A percentile compares a stretch with the other conserved stretches of the same genome.
phyloP scores from a whole-genome alignment of 2,797 vertebrate species.

The Menidia menidia region DNA sequence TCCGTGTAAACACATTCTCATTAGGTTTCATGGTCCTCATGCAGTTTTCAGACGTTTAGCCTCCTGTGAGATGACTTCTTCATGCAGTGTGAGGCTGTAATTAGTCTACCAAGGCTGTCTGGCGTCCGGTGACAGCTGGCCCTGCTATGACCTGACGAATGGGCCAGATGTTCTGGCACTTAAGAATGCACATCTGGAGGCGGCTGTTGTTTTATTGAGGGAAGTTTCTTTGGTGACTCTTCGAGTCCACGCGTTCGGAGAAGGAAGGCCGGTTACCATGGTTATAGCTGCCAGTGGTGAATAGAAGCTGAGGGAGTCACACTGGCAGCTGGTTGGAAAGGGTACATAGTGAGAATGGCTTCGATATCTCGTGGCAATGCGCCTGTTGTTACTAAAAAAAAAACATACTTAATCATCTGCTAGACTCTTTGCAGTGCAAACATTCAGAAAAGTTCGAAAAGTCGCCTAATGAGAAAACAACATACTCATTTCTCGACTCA shows the following conservation, averaged over 20 bases:
- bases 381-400: background rate
- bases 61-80: background rate
- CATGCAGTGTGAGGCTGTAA: background rate
- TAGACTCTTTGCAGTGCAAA: no score
- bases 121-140: background rate
- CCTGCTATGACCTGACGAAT: background rate
- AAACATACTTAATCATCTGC: background rate
- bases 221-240: background rate
- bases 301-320: background rate
- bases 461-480: no score
- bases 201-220: background rate
- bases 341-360: background rate
- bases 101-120: background rate
- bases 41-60: background rate
- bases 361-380: background rate
- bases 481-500: no score
- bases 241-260: background rate
- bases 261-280: constrained; percentile 6
- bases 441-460: no score
- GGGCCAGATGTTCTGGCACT: no score
- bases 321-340: background rate
- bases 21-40: background rate
- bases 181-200: no score
- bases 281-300: background rate
- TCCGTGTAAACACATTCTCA: no score